These are phyloP conservation scores for Nemoura dubitans DNA, from an alignment of 2,888 invertebrate species.

Conservation along the genomic window DNA sequence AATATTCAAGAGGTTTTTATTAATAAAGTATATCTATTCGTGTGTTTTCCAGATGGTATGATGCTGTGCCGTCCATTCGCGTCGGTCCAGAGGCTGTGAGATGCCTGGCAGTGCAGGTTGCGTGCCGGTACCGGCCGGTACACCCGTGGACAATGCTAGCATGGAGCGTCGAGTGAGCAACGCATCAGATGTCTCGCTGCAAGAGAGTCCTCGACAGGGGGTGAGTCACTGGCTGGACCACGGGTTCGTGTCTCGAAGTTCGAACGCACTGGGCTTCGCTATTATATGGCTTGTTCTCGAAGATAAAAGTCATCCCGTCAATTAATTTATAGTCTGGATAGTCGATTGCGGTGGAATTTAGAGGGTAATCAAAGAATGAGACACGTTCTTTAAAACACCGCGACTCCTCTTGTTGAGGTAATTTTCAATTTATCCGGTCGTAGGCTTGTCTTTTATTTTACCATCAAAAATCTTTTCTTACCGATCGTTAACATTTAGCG, in stretches of 20 bases:
- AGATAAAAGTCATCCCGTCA: background rate
- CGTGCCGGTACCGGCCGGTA: slow-evolving; percentile 14
- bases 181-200: slow-evolving; percentile 45
- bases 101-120: background rate
- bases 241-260: no score
- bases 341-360: background rate
- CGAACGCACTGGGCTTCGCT: no score
- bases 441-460: background rate
- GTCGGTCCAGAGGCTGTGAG: background rate
- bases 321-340: background rate
- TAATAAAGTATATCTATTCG: slow-evolving; percentile 10
- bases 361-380: background rate
- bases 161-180: slow-evolving; percentile 46
- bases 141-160: slow-evolving; percentile 26
- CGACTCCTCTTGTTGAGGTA: background rate
- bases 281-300: no score
- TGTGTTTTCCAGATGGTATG: slow-evolving; percentile 21
- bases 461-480: background rate
- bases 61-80: background rate
- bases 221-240: background rate
- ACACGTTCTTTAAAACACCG: background rate
- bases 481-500: background rate
- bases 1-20: background rate
- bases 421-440: background rate
- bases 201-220: slow-evolving; percentile 5